phyloP scores from a whole-genome alignment of 2,113 vertebrate species.

The Riparia riparia region DNA sequence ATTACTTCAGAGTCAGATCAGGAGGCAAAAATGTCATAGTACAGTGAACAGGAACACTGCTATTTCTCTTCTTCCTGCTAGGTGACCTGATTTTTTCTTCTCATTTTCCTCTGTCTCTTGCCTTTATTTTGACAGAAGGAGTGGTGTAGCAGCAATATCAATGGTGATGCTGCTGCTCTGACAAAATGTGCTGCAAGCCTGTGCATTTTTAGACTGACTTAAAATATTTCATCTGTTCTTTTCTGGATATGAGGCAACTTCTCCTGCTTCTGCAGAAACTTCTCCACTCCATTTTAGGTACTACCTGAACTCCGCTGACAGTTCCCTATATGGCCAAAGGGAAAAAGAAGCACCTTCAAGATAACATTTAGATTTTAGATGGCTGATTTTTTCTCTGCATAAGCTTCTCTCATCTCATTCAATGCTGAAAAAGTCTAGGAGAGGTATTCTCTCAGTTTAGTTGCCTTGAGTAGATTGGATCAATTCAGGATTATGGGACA shows the following conservation, averaged over 20 bases:
- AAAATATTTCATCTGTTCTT: neutral
- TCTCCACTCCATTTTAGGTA: neutral
- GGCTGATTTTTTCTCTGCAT: fast-evolving
- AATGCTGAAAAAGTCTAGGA: neutral
- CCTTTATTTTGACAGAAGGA: neutral
- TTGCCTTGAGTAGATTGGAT: neutral
- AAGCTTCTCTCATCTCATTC: neutral
- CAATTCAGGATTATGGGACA: neutral
- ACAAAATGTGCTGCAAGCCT: neutral
- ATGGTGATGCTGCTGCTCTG: neutral
- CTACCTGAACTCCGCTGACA: neutral
- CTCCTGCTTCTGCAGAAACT: neutral
- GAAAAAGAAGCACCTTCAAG: neutral
- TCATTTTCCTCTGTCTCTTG: neutral
- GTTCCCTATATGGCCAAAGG: neutral
- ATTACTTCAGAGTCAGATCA: neutral
- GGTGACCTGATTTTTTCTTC: neutral
- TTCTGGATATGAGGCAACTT: neutral
- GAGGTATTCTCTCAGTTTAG: neutral
- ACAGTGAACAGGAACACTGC: neutral
- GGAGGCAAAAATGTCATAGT: neutral
- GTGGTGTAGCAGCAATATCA: neutral
- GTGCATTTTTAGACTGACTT: neutral
- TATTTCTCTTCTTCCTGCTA: neutral
- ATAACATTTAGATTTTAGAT: neutral